A percentile compares a stretch with the other conserved stretches of the same genome.
Conservation (phyloP, 2,113 vertebrate genomes). For the Pterophyllum scalare region DNA sequence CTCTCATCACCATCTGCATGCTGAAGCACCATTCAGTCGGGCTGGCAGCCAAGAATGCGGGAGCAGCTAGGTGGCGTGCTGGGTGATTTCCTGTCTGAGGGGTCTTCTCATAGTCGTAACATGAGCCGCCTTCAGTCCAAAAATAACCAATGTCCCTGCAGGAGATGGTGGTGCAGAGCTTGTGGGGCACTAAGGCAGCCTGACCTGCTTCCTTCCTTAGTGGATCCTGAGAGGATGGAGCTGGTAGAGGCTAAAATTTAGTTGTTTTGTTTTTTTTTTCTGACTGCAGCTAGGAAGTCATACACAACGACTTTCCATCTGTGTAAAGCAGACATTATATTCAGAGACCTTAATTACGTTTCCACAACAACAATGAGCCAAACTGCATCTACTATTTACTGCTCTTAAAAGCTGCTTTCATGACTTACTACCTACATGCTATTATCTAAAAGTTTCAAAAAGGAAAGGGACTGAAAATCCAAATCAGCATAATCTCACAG, state of each 20-base stretch:
- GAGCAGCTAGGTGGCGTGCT: conserved; percentile 65
- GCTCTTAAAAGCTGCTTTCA: conserved; percentile 15
- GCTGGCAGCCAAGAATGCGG: conserved; percentile 63
- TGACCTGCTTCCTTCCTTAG: conserved; percentile 71
- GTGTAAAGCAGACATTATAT: conserved; percentile 39
- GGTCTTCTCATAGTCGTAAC: conserved; percentile 76
- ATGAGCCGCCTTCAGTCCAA: conserved; percentile 67
- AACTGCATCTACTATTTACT: background rate
- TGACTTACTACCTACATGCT: background rate
- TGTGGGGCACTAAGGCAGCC: conserved; percentile 54
- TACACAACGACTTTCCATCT: conserved; percentile 20
- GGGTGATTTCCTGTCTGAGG: conserved; percentile 79
- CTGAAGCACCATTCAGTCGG: conserved; percentile 45
- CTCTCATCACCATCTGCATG: conserved; percentile 42
- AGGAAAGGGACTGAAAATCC: conserved; percentile 43
- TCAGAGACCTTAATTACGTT: conserved; percentile 19
- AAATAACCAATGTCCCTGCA: conserved; percentile 76
- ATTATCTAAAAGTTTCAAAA: conserved; percentile 36
- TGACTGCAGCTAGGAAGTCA: conserved; percentile 45
- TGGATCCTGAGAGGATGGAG: conserved; percentile 64
- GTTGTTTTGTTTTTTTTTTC: background rate
- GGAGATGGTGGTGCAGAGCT: conserved; percentile 64
- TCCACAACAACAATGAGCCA: background rate
- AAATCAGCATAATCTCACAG: conserved; percentile 25
- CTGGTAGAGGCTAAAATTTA: conserved; percentile 42